Evolutionary conservation across 2,888 invertebrate species (phyloP).

Genomic region (Allolobophora icterica): DNA sequence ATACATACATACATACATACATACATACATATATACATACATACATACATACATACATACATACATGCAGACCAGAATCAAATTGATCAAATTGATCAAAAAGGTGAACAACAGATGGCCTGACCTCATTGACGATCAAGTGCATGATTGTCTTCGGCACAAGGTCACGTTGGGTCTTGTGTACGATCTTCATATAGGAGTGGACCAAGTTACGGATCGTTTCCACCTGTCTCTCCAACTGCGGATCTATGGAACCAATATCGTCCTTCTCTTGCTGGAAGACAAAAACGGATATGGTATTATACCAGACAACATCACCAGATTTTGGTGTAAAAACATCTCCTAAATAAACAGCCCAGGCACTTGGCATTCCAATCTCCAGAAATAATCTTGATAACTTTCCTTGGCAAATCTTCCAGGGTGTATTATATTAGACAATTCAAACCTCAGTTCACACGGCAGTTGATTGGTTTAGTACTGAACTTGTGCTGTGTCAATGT

Average conservation of each 20-base stretch:
- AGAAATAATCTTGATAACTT: too few relatives aligned
- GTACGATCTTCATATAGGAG: conserved; percentile 98
- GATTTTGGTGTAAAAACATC: not conserved
- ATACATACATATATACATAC: conserved; percentile 33
- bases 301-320: not conserved
- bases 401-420: too few relatives aligned
- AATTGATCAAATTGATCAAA: not conserved
- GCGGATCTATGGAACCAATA: conserved; percentile 69
- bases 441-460: too few relatives aligned
- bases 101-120: conserved; percentile 13
- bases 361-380: too few relatives aligned
- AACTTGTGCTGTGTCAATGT: too few relatives aligned
- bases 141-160: conserved; percentile 93
- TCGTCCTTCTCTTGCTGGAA: conserved; percentile 42
- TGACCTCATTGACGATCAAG: conserved; percentile 46
- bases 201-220: conserved; percentile 98
- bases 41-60: conserved; percentile 35
- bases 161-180: conserved; percentile 93
- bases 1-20: conserved; percentile 34
- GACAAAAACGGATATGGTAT: not conserved
- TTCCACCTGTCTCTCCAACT: conserved; percentile 95
- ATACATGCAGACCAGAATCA: not conserved
- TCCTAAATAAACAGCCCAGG: not conserved
- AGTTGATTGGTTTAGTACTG: too few relatives aligned
- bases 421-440: too few relatives aligned